Evolutionary conservation across 1,140 invertebrate genomes (phyloP).

Genomic region (Mamestra configurata): DNA sequence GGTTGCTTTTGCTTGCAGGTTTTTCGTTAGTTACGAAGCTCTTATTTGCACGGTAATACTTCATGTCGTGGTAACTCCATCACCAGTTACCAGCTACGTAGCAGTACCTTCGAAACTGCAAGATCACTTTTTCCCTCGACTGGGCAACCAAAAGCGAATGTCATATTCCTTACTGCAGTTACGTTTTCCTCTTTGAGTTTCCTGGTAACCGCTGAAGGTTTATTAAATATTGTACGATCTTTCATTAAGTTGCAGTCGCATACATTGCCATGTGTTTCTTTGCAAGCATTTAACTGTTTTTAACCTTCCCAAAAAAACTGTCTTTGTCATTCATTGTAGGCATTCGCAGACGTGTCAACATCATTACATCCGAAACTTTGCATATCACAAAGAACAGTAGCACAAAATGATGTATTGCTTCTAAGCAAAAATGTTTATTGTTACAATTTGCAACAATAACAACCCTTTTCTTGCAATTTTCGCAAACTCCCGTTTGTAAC

Average conservation of each 20-base stretch:
- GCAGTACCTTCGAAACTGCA: too few species aligned
- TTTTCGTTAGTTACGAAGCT: too few species aligned
- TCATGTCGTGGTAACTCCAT: too few species aligned
- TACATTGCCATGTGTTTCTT: background rate
- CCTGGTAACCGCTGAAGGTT: too few species aligned
- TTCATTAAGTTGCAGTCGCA: background rate
- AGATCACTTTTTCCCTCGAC: too few species aligned
- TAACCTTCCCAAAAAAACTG: constrained; percentile 1
- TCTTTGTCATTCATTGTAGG: constrained; percentile 1
- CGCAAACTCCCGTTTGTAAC: constrained; percentile 73
- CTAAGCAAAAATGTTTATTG: constrained; percentile 58
- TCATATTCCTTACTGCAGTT: too few species aligned
- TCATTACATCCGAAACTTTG: constrained; percentile 44
- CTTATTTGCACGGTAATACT: too few species aligned
- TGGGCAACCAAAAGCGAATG: too few species aligned
- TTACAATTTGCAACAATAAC: constrained; percentile 63
- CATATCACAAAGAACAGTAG: constrained; percentile 53
- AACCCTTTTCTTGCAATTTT: constrained; percentile 81
- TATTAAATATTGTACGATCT: too few species aligned
- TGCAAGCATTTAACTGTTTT: background rate
- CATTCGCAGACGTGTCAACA: background rate
- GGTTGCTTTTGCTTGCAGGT: too few species aligned
- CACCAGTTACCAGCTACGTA: too few species aligned
- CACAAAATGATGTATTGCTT: constrained; percentile 63
- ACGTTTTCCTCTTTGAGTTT: too few species aligned